Percentiles rank a stretch among this genome's conserved stretches.
Evolutionary conservation across 1,140 invertebrate species (phyloP).

Genomic region (Aphis craccivora): DNA sequence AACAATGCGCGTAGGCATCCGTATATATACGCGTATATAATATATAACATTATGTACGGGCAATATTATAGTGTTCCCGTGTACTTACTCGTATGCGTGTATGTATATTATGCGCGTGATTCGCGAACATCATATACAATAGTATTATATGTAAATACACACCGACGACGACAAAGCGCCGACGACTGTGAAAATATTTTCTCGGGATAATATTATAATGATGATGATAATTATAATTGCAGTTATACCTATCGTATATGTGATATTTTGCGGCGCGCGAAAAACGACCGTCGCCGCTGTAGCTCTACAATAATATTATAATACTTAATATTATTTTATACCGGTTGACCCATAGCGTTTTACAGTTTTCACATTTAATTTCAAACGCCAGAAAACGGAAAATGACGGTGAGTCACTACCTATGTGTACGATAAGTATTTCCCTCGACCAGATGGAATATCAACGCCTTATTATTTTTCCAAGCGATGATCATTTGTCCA

Average conservation of each 20-base stretch:
- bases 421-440: background rate
- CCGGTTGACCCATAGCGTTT: background rate
- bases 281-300: background rate
- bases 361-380: background rate
- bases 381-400: background rate
- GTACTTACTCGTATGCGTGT: background rate
- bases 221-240: background rate
- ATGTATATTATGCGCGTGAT: background rate
- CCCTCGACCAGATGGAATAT: background rate
- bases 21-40: background rate
- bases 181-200: background rate
- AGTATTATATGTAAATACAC: conserved; percentile 1
- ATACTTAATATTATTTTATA: background rate
- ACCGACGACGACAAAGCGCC: background rate
- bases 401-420: background rate
- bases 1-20: conserved; percentile 2
- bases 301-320: background rate
- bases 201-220: background rate
- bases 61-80: background rate
- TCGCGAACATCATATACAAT: background rate
- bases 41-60: background rate
- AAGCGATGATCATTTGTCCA: background rate
- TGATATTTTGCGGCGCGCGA: background rate
- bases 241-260: background rate
- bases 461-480: background rate